Base-by-base conservation (phyloP, 2,888 invertebrate species). In the Sinotaia quadrata region DNA sequence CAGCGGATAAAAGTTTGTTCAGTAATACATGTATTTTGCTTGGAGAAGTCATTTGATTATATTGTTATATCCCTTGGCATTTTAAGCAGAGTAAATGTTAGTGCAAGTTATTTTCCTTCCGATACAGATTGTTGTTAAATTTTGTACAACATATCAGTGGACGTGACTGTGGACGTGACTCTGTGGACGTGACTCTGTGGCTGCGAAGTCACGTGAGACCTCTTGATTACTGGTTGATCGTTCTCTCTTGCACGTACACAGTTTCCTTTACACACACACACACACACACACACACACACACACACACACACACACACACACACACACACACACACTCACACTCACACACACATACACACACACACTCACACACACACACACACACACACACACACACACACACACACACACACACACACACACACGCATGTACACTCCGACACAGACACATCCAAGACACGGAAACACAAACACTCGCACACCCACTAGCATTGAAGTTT, bases 281-380 rank as follows among this genome's bases (percentile, higher is more conserved):
- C 57, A 36, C 36, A 21, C 36, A 34, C 57, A 57, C 36, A 4
- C 33, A 36, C 57, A 8, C 36, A 8, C 57, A 21, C 57, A 36
- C 57, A 57, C 36, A 36, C 57, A 57, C 57, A 57, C 34, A 57
- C 24, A n/a, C 57, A 57, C 21, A 34, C n/a, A 57, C 2, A 34
- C 18, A 18, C 18, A 4, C 18, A 5, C n/a, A 57, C 36, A n/a
- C 36, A 34, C 36, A 34, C 36, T 33, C 33, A 56, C 33, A 56
- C 33, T 21, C 33, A 56, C 33, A 56, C 33, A 33, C 33, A 33
- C 33, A 33, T 18, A 56, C 33, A 56, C 33, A 33, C 33, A 56
- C 33, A 36, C 36, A 57, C 36, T 24, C 57, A 36, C 57, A 36
- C 57, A 57, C 57, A 36, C 34, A 57, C 57, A 57, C 57, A 36